Base-by-base conservation (phyloP, 2,888 invertebrate genomes). In the Parnassius orleans region DNA sequence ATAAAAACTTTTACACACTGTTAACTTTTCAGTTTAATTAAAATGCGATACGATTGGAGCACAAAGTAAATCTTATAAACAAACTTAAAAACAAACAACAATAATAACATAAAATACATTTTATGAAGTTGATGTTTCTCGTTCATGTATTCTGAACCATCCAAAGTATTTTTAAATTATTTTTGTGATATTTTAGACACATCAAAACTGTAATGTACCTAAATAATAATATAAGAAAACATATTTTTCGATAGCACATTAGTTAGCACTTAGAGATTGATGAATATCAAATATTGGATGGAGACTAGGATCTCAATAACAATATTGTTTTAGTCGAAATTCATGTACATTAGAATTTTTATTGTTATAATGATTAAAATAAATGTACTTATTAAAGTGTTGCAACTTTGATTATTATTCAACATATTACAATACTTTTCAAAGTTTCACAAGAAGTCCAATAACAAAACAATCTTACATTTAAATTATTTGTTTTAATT, bases 161-260 rank as follows among this genome's bases (percentile, higher is more conserved):
- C 10, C 24, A 42, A 50, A 52, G 43, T 64, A 52, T 47, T 24
- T 44, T 48, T 12, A 47, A 64, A 54, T 48, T 56, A 48, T 48
- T 47, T 64, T 64, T 47, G 53, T 48, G 54, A 60, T 60, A 12
- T 24, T 47, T 19, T 24, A 47, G 1, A 64, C 60, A 57, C 60
- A 46, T 58, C 64, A 50, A 54, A 48, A 53, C 51, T 55, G 46
- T 59, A 59, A 60, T 62, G 65, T 65, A 65, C 62, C 53, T 59
- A 65, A 60, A 54, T 60, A 57, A 51, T 14, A 9, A 57, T 50
- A 54, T 57, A 53, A 56, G 47, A 47, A 63, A 53, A 61, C 12
- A 57, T 66, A 64, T 66, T 66, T 66, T 66, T 66, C 48, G 66
- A 66, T 53, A 59, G 63, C 66, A 66, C 66, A 53, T 63, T 63